Base-by-base conservation (phyloP, 2,113 vertebrate species). In the Coptodon rendalli region DNA sequence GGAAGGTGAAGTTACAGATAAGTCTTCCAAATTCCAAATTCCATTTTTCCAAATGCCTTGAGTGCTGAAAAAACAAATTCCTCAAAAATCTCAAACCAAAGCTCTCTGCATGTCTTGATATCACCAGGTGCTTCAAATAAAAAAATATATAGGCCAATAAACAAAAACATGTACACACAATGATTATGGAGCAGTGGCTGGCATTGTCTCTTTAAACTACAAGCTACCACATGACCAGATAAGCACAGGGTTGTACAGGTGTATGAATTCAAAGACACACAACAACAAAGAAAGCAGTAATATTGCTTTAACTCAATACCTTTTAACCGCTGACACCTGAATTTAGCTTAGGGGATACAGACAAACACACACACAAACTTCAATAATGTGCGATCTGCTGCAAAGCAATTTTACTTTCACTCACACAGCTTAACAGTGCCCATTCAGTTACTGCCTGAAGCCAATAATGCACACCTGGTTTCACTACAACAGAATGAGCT, bases 381-480 rank as follows among this genome's bases (percentile, higher is more conserved):
- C 27, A 34, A 52, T 78, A 78, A 52, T 52, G 10, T 52, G 27
- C 45, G 2, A 78, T 48, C 24, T 76, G 71, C 71, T 31, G 24
- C 24, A 76, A 31, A 76, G 24, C 71, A 50, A 7, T 76, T 76
- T 50, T 34, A 13, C 73, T n/a, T 50, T 52, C 73, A 50, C 16
- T 78, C 43, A 78, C 73, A 9, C 9, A 52, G 17, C 9, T 31
- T 3, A 78, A 52, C 27, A 9, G 6, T 4, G 17, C 17, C 27
- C 10, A 78, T 13, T 78, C 73, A 52, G 73, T 78, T 50, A 52
- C 27, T 31, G 73, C 73, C 73, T 34, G 27, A 78, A 78, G 73
- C 73, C 29, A 78, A 34, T 52, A 34, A 78, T 34, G 45, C 45
- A 78, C 73, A 78, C 45, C 73, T 78, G 73, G 27, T 78, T 78